Percentiles rank a stretch among this genome's conserved stretches.
These are phyloP conservation scores for Chaetodon trifascialis DNA, from an alignment of 2,113 vertebrate genomes.

Conservation along the genomic window DNA sequence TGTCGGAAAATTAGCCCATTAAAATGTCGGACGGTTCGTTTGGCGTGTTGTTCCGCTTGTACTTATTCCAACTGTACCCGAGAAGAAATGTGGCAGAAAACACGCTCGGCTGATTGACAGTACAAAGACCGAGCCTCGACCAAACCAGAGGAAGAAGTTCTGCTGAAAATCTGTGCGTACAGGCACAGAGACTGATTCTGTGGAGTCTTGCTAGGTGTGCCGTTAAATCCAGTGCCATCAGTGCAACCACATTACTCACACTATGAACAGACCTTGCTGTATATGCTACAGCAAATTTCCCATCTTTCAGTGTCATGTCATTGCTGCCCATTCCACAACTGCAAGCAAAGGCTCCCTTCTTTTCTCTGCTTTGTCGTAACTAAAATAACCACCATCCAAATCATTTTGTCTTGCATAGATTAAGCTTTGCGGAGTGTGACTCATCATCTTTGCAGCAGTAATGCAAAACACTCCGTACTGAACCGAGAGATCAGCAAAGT, in stretches of 20 bases:
- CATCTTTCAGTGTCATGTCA: not conserved
- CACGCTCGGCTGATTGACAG: constrained; percentile 5
- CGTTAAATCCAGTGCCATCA: not conserved
- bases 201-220: not conserved
- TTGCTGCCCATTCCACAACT: not conserved
- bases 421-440: constrained; percentile 9
- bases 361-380: not conserved
- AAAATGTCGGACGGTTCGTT: constrained; percentile 7
- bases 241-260: not conserved
- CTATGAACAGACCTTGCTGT: not conserved
- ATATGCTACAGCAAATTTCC: not conserved
- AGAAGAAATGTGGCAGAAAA: constrained; percentile 9
- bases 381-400: constrained; percentile 3
- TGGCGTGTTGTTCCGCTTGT: constrained; percentile 3
- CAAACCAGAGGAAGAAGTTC: not conserved
- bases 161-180: constrained; percentile 4
- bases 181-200: not conserved
- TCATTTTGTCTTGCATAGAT: constrained; percentile 17
- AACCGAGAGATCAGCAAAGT: not conserved
- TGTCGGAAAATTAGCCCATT: constrained; percentile 6
- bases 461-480: constrained; percentile 18
- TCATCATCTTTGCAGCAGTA: constrained; percentile 24
- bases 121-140: constrained; percentile 6
- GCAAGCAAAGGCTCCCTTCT: constrained; percentile 15
- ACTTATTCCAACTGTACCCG: constrained; percentile 11